Evolutionary conservation across 2,888 invertebrate species (phyloP), one percentile per base, ranked within the genome.

Genomic region (Nemotelus nigrinus): DNA sequence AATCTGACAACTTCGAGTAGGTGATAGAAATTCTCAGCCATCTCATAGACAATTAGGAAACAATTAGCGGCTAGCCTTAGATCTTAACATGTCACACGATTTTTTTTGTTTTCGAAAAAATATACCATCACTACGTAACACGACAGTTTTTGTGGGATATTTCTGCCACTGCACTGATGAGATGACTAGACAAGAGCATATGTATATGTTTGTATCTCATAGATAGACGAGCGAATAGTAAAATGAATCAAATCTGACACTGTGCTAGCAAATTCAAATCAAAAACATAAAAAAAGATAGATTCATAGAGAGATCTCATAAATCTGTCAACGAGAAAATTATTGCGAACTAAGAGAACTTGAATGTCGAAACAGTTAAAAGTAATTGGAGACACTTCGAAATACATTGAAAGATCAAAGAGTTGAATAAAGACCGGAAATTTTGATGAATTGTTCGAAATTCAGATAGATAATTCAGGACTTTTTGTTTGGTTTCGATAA

Each of bases 51-150:
- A 79, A 80, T 80, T 80, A 79, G 79, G 77, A 76, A 78, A 78
- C 80, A 78, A 80, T 80, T 80, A 80, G 80, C 80, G 80, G 80
- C 76, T 63, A 75, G 72, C 72, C 76, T 77, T 64, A 63, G 74
- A 74, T 74, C 74, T 63, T 74, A 8, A 25, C 44, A 71, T 71
- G 53, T n/a, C 25, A 25, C 25, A 25, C 25, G 25, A 25, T 25
- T 25, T 25, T n/a, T 25, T 25, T 25, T 25, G 25, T 57, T 45
- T 58, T 58, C 48, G 58, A 39, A 5, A 65, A 68, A 70, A 64
- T 64, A 25, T 1, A 25, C 25, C 25, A 25, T 25, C 25, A 25
- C 25, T 25, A 25, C 25, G 25, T 25, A 25, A 25, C 25, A 25
- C 25, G 25, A 25, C 25, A 25, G 25, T 25, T 25, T 25, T 25